Conservation (phyloP, 2,797 vertebrate genomes). For the Hyperoplus lanceolatus region DNA sequence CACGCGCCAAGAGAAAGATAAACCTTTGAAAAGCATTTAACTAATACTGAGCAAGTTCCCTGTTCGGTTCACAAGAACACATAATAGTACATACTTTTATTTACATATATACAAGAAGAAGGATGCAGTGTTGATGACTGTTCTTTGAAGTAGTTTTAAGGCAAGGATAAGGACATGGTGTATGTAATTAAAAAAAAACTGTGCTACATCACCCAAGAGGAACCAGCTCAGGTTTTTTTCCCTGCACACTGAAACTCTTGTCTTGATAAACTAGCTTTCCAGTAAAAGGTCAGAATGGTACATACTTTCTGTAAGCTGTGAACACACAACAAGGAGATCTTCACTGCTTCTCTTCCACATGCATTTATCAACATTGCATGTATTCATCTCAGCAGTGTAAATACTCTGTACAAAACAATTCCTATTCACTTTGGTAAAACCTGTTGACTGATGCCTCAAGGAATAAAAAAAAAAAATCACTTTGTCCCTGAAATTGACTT, state of each 20-base stretch:
- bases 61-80: constrained; percentile 72
- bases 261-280: constrained; percentile 43
- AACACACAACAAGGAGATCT: constrained; percentile 19
- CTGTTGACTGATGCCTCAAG: constrained; percentile 14
- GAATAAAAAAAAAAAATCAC: constrained; percentile 34
- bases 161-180: constrained; percentile 73
- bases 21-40: constrained; percentile 59
- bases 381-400: constrained; percentile 42
- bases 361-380: constrained; percentile 27
- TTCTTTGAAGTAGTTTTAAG: constrained; percentile 75
- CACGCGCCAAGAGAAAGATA: constrained; percentile 43
- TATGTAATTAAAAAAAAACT: constrained; percentile 43
- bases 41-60: constrained; percentile 73
- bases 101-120: constrained; percentile 78
- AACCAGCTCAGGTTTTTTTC: constrained; percentile 46
- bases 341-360: constrained; percentile 1
- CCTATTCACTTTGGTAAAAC: constrained; percentile 51
- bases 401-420: constrained; percentile 54
- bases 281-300: constrained; percentile 40
- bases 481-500: constrained; percentile 45
- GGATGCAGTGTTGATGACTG: constrained; percentile 66
- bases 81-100: constrained; percentile 66
- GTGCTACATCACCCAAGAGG: constrained; percentile 75
- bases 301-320: constrained; percentile 22
- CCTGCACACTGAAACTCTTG: constrained; percentile 48